Evolutionary conservation across 2,797 vertebrate species (phyloP), one percentile per base, ranked within the genome.

Genomic region (Tragelaphus eurycerus): DNA sequence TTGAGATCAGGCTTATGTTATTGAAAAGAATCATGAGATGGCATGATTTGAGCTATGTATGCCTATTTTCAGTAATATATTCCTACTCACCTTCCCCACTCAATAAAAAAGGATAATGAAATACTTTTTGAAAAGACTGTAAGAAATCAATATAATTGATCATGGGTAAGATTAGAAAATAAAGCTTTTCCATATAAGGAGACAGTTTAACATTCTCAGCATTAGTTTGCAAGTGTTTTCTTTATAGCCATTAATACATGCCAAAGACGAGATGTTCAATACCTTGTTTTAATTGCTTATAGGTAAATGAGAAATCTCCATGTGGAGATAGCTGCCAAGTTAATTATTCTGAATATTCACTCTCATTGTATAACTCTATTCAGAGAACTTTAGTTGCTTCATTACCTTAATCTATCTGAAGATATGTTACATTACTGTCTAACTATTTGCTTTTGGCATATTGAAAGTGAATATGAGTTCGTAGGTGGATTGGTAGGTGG

Each of bases 21-120:
- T 57, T 90, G 48, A 87, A 95, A 95, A 98, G 93, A 97, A 97
- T 96, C 29, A 93, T 9, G 62, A 50, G 2, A 62, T 43, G 38
- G 64, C 60, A 71, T 17, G 84, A n/a, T 89, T 95, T 88, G 34
- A 50, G 86, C 57, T 97, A 57, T 86, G 17, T 23, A 10, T 55
- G 0, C 16, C 27, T 67, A 50, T 96, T 97, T 98, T 96, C 16
- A 93, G 21, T 92, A 67, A 86, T 89, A 23, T 4, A 48, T 50
- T 54, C 43, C 17, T 52, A 86, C 0, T 25, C 23, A 83, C 52
- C 10, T 96, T 34, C 2, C 87, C 8, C 48, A 83, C 23, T 97
- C n/a, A 92, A 21, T 78, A 83, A 96, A 60, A 92, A 57, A 60
- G 27, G 93, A 23, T 10, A 87, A 78, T 9, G 0, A 71, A 38